phyloP scores from a whole-genome alignment of 2,797 vertebrate genomes.

The Sorex maritimensis region DNA sequence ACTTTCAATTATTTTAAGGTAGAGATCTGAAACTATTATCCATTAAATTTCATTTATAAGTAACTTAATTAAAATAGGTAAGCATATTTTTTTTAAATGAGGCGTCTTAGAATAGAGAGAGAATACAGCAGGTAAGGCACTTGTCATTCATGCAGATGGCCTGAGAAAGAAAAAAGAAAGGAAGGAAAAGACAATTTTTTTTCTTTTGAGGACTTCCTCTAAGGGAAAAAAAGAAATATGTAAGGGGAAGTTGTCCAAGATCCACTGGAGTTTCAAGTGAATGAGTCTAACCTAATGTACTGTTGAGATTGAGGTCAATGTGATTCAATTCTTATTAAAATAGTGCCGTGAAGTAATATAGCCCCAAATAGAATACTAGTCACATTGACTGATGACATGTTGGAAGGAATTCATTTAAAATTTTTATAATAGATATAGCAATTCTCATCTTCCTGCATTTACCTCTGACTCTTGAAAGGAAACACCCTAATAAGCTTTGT shows the following conservation, averaged over 20 bases:
- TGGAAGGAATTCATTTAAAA: background rate
- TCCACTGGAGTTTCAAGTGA: background rate
- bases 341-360: no score
- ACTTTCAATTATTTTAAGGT: slow-evolving; percentile 78
- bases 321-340: slow-evolving; percentile 38
- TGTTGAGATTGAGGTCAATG: background rate
- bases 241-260: background rate
- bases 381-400: no score
- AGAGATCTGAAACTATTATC: slow-evolving; percentile 67
- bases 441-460: background rate
- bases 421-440: background rate
- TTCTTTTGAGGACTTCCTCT: slow-evolving; percentile 45
- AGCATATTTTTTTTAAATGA: slow-evolving; percentile 57
- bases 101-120: background rate
- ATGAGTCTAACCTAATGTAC: background rate
- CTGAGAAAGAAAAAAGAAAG: no score
- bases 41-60: slow-evolving; percentile 86
- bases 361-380: no score
- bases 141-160: no score
- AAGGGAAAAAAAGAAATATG: background rate
- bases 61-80: slow-evolving; percentile 82
- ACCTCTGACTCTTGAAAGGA: background rate
- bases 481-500: background rate
- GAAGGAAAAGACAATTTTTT: background rate
- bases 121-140: no score